Base-by-base conservation (phyloP, 2,797 vertebrate genomes). In the Enteromius argenteus region DNA sequence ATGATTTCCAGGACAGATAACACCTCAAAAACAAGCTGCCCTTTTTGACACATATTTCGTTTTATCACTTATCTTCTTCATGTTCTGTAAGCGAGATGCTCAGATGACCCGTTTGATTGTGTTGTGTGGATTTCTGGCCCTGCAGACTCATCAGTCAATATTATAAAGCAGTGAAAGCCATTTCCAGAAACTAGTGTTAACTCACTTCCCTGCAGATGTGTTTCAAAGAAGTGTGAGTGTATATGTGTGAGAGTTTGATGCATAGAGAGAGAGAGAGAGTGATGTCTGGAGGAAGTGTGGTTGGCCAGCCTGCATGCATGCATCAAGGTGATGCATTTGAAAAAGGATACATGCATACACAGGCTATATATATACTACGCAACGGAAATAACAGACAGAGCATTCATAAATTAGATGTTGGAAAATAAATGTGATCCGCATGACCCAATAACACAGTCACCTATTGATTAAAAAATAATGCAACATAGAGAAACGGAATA, bases 111-210 rank as follows among this genome's bases (percentile, higher is more conserved):
- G 64, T n/a, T 60, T 78, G 49, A 84, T 84, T 78, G 73, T 56
- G 81, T 56, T 44, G 11, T 64, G 49, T 82, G 56, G 80, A 82
- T 74, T 82, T 46, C 30, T 27, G 14, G 4, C 42, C 42, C 19
- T 17, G 56, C 27, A 37, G 71, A 64, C 62, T 76, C 73, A 58
- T 68, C 62, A 58, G 73, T 76, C 72, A 60, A 51, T 75, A 81
- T 76, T 71, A 69, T 51, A 66, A 75, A 85, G 53, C 56, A 86
- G 79, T 80, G 46, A 89, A 62, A 44, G 64, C 69, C 84, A 77
- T 89, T 86, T 87, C 86, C 84, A 87, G 88, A 86, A 84, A 84
- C 51, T 81, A 37, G 66, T 79, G 60, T 85, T 44, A 81, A 75
- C 78, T 71, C 81, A 66, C 84, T 82, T 85, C 79, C 74, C 74